Percentiles rank a stretch among this genome's conserved stretches.
Conservation (phyloP, 2,113 vertebrate species). For the Echinops telfairi region DNA sequence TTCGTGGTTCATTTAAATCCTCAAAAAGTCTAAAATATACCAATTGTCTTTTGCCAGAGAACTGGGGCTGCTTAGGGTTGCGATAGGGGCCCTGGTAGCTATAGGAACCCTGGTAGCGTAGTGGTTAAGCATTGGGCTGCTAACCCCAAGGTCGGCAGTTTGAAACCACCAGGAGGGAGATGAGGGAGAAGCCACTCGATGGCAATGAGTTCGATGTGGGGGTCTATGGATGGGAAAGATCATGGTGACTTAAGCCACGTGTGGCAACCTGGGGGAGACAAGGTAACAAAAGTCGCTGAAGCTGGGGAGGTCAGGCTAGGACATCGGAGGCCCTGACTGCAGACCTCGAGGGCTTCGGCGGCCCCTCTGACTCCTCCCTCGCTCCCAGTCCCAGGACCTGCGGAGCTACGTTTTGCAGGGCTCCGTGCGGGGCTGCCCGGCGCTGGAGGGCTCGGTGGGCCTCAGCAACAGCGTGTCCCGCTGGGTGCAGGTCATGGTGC, state of each 20-base stretch:
- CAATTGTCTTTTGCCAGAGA: neutral
- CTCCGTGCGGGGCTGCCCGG: constrained; percentile 90
- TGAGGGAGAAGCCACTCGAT: no score
- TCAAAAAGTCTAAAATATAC: neutral
- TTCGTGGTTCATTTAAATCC: neutral
- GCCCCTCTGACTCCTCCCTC: constrained; percentile 36
- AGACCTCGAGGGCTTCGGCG: neutral
- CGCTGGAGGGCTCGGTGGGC: constrained; percentile 92
- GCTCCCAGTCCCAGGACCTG: constrained; percentile 92
- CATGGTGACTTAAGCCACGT: neutral
- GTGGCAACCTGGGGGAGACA: neutral
- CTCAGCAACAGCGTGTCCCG: constrained; percentile 96
- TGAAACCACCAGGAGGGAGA: no score
- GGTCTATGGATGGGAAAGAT: neutral
- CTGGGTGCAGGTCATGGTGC: constrained; percentile 97
- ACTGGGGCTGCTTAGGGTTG: neutral
- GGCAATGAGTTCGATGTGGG: no score
- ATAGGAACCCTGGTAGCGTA: no score
- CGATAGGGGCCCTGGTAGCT: neutral
- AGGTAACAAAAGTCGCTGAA: neutral
- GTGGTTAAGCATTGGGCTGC: no score
- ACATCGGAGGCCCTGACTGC: no score
- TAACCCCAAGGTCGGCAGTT: no score
- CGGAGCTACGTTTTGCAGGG: constrained; percentile 92
- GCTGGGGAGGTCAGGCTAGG: neutral